Conservation (phyloP, 2,113 vertebrate species). For the Macquaria ambigua region DNA sequence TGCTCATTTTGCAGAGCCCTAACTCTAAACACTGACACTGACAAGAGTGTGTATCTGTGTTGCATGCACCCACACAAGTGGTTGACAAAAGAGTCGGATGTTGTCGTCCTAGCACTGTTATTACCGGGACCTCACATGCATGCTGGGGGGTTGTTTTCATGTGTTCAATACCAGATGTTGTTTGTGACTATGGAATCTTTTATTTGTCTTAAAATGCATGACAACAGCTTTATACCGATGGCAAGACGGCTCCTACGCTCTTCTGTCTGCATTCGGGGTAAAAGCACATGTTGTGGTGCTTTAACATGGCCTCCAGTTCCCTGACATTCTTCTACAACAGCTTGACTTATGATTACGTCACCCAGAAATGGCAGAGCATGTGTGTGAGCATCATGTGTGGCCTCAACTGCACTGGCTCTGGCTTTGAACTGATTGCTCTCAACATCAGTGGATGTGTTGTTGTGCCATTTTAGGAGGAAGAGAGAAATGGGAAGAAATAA, state of each 20-base stretch:
- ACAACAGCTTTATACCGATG: background rate
- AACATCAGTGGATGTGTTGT: background rate
- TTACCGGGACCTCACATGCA: conserved; percentile 3
- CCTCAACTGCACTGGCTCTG: background rate
- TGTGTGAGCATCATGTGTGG: conserved; percentile 33
- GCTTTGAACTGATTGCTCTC: background rate
- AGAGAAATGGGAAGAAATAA: background rate
- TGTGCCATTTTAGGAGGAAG: background rate
- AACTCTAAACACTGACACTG: conserved; percentile 15
- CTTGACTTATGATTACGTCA: conserved; percentile 30
- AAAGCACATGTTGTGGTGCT: background rate
- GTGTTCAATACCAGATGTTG: conserved; percentile 38
- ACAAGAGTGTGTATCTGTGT: background rate
- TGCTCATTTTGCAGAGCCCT: conserved; percentile 10
- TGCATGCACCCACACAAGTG: background rate
- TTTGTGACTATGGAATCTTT: conserved; percentile 16
- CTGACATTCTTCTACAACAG: conserved; percentile 8
- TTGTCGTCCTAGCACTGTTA: background rate
- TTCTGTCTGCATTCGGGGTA: background rate
- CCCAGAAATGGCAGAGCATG: conserved; percentile 11
- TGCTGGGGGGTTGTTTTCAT: conserved; percentile 27
- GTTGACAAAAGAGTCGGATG: conserved; percentile 6
- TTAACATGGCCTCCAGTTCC: background rate
- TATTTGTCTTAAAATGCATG: conserved; percentile 11
- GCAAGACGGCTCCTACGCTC: background rate